A percentile compares a stretch with the other conserved stretches of the same genome.
Evolutionary conservation across 2,797 vertebrate genomes (phyloP).

Genomic region (Pygocentrus nattereri): DNA sequence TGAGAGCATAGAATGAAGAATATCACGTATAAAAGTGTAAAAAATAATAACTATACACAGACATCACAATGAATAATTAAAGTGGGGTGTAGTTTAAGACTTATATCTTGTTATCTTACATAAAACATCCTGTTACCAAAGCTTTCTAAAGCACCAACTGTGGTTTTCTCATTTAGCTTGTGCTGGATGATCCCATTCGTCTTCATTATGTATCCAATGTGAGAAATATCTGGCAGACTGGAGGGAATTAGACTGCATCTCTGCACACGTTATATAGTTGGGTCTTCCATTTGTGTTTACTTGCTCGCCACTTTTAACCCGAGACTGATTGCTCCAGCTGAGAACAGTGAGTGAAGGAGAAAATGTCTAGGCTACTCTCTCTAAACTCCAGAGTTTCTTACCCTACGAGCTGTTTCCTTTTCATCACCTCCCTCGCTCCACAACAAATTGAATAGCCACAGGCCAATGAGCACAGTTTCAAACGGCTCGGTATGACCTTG

Average conservation of each 20-base stretch:
- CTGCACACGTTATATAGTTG: neutral
- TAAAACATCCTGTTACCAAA: neutral
- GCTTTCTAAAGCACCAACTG: neutral
- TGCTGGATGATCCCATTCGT: neutral
- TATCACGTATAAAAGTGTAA: conserved; percentile 45
- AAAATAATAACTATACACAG: conserved; percentile 45
- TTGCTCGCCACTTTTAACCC: conserved; percentile 11
- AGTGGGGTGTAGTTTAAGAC: neutral
- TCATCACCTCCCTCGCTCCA: conserved; percentile 31
- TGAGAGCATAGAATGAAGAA: conserved; percentile 32
- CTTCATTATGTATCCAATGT: conserved; percentile 22
- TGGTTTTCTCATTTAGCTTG: conserved; percentile 10
- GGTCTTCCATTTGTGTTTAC: conserved; percentile 1
- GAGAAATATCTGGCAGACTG: neutral
- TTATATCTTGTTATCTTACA: neutral
- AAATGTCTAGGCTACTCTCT: neutral
- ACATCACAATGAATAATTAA: conserved; percentile 65
- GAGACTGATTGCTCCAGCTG: neutral
- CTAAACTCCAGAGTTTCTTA: conserved; percentile 12
- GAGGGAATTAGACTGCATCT: neutral
- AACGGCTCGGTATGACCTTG: conserved; percentile 54
- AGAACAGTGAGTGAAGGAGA: conserved; percentile 6
- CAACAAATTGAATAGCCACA: conserved; percentile 53
- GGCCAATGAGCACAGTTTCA: conserved; percentile 47
- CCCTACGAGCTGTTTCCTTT: conserved; percentile 23